phyloP scores from a whole-genome alignment of 2,888 invertebrate species.

The Maniola hyperantus region DNA sequence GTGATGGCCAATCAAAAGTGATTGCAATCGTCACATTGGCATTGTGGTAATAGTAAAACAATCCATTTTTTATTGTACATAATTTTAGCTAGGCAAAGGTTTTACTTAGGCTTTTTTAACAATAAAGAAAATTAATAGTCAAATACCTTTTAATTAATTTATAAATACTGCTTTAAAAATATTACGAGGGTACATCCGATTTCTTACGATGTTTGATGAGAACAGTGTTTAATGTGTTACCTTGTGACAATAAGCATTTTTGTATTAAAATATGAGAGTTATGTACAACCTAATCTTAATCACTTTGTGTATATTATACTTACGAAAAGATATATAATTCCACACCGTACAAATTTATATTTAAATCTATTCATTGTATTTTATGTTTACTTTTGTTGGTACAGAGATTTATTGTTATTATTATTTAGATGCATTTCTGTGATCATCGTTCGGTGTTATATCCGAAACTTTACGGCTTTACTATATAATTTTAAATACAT shows the following conservation, averaged over 20 bases:
- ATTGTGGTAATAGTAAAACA: too few species aligned
- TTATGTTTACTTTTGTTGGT: slow-evolving; percentile 53
- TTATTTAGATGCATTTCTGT: slow-evolving; percentile 75
- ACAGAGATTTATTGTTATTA: slow-evolving; percentile 61
- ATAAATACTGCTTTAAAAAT: not conserved
- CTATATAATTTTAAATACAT: too few species aligned
- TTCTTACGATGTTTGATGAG: slow-evolving; percentile 24
- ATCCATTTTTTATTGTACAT: too few species aligned
- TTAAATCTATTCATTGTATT: slow-evolving; percentile 53
- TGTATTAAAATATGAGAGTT: slow-evolving; percentile 50
- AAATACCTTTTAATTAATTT: slow-evolving; percentile 2
- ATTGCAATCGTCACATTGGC: too few species aligned
- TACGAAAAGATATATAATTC: slow-evolving; percentile 46
- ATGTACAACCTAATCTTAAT: slow-evolving; percentile 46
- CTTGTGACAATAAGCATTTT: slow-evolving; percentile 76
- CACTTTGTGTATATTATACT: slow-evolving; percentile 51
- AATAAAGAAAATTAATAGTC: slow-evolving; percentile 7
- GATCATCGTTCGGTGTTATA: slow-evolving; percentile 62
- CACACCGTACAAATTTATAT: slow-evolving; percentile 58
- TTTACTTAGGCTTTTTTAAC: too few species aligned
- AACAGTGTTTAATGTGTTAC: slow-evolving; percentile 50
- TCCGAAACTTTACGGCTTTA: not conserved
- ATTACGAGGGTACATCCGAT: not conserved
- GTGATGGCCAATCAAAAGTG: too few species aligned
- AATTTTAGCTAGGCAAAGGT: too few species aligned